phyloP scores from a whole-genome alignment of 2,888 invertebrate genomes.

The Sesia apiformis region DNA sequence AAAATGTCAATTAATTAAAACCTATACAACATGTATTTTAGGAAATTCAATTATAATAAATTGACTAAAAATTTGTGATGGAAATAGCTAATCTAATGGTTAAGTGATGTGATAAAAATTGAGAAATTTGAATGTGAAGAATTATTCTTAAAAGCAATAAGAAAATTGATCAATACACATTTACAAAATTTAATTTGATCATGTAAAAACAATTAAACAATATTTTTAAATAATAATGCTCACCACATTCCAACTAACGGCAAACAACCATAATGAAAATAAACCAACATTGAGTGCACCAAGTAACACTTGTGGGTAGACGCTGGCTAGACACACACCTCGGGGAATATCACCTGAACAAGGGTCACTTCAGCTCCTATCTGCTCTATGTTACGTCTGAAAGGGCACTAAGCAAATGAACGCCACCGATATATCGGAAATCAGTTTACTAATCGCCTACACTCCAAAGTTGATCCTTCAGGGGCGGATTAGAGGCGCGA shows the following conservation, averaged over 20 bases:
- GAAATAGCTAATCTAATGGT: constrained; percentile 30
- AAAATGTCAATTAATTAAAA: constrained; percentile 58
- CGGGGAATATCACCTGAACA: constrained; percentile 48
- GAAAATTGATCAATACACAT: constrained; percentile 24
- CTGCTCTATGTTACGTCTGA: constrained; percentile 37
- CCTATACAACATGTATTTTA: constrained; percentile 37
- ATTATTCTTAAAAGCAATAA: constrained; percentile 34
- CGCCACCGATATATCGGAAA: constrained; percentile 66
- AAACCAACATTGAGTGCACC: constrained; percentile 28
- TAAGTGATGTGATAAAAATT: constrained; percentile 38
- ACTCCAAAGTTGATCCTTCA: constrained; percentile 42
- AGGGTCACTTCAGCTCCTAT: constrained; percentile 33
- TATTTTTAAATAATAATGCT: constrained; percentile 33
- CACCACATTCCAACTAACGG: constrained; percentile 41
- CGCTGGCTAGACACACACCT: constrained; percentile 16
- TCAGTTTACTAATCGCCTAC: constrained; percentile 54
- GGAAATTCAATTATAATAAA: constrained; percentile 22
- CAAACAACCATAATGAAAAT: constrained; percentile 19
- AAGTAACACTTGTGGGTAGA: constrained; percentile 14
- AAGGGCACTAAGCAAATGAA: constrained; percentile 70
- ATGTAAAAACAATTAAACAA: constrained; percentile 44
- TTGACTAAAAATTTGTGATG: constrained; percentile 23
- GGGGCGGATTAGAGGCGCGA: constrained; percentile 39
- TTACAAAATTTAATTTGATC: constrained; percentile 3
- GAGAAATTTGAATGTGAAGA: constrained; percentile 33